phyloP scores from a whole-genome alignment of 2,888 invertebrate genomes.

The Icerya purchasi region DNA sequence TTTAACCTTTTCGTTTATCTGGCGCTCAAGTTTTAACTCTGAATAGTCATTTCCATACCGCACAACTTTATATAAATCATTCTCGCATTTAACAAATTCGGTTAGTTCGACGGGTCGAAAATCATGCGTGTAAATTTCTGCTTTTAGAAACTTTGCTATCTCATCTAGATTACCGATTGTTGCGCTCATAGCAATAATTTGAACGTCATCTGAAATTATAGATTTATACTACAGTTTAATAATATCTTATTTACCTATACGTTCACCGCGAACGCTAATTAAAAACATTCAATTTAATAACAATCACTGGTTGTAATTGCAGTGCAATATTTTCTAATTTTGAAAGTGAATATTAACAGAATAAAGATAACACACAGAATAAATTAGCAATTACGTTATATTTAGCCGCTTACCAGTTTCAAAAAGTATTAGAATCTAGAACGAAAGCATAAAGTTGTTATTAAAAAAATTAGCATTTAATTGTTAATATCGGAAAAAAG shows the following conservation, averaged over 20 bases:
- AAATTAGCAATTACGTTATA: too few relatives aligned
- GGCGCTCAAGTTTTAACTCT: constrained; percentile 9
- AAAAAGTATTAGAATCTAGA: too few relatives aligned
- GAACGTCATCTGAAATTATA: constrained; percentile 41
- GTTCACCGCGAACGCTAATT: background rate
- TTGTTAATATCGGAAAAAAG: too few relatives aligned
- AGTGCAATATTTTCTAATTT: too few relatives aligned
- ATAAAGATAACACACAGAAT: too few relatives aligned
- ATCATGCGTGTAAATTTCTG: constrained; percentile 57
- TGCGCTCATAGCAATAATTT: constrained; percentile 92
- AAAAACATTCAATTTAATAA: background rate
- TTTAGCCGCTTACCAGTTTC: too few relatives aligned
- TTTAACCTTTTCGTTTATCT: constrained; percentile 10
- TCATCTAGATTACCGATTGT: constrained; percentile 80
- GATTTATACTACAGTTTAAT: background rate
- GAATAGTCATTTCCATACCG: constrained; percentile 11
- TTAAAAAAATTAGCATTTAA: too few relatives aligned
- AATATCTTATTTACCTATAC: too few relatives aligned
- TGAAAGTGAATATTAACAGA: too few relatives aligned
- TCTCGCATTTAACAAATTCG: constrained; percentile 60
- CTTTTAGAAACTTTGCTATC: constrained; percentile 54
- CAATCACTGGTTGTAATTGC: too few relatives aligned
- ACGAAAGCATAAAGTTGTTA: background rate
- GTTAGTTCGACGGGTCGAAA: constrained; percentile 74
- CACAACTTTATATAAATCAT: constrained; percentile 26